Evolutionary conservation across 2,888 invertebrate species (phyloP).

Genomic region (Druceiella hillmani): DNA sequence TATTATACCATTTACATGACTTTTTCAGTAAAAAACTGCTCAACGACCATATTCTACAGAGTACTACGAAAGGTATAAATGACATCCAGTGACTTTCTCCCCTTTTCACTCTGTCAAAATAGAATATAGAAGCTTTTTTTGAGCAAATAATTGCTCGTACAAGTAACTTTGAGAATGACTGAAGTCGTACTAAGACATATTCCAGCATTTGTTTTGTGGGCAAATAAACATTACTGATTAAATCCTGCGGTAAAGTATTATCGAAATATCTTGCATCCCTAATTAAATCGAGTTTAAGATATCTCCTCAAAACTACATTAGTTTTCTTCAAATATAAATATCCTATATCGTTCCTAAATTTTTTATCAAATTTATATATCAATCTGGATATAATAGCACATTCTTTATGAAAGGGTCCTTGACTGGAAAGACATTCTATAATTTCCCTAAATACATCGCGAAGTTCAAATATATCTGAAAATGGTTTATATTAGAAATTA

Average conservation of each 20-base stretch:
- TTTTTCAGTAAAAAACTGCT: slow-evolving; percentile 42
- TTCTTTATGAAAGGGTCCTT: slow-evolving; percentile 48
- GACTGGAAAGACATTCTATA: slow-evolving; percentile 34
- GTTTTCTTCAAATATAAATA: slow-evolving; percentile 50
- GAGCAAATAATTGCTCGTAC: slow-evolving; percentile 43
- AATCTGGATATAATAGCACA: slow-evolving; percentile 51
- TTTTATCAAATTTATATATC: slow-evolving; percentile 53
- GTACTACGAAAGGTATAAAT: slow-evolving; percentile 47
- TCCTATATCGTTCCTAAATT: slow-evolving; percentile 54
- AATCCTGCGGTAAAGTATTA: slow-evolving; percentile 31
- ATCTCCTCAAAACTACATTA: slow-evolving; percentile 47
- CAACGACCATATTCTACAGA: slow-evolving; percentile 52
- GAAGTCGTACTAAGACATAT: slow-evolving; percentile 48
- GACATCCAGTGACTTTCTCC: slow-evolving; percentile 55
- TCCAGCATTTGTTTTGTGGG: slow-evolving; percentile 57
- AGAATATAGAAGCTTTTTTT: slow-evolving; percentile 44
- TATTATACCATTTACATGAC: slow-evolving; percentile 47
- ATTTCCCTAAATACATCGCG: slow-evolving; percentile 31
- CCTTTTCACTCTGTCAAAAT: slow-evolving; percentile 44
- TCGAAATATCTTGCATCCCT: slow-evolving; percentile 40
- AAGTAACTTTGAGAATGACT: slow-evolving; percentile 53
- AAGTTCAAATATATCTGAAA: slow-evolving; percentile 35
- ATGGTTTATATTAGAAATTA: neutral
- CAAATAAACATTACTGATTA: slow-evolving; percentile 33
- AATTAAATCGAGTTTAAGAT: slow-evolving; percentile 40